Evolutionary conservation across 2,113 vertebrate genomes (phyloP).

Genomic region (Macrotis lagotis): DNA sequence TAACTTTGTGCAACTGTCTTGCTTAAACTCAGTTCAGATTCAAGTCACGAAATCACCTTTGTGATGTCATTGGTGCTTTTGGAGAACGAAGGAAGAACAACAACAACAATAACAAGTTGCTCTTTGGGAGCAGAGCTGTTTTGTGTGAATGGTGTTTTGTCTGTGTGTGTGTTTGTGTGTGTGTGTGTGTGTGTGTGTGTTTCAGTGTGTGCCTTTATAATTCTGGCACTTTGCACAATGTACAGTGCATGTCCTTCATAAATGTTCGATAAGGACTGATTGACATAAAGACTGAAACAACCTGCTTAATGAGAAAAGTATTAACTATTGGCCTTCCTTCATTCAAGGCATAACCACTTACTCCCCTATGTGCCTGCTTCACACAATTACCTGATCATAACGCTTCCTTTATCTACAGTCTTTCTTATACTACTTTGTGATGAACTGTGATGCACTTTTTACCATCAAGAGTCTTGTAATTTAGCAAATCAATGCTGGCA

Average conservation of each 20-base stretch:
- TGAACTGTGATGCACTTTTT: neutral
- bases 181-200: no score
- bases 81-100: neutral
- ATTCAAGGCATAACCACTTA: neutral
- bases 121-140: neutral
- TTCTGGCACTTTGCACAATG: neutral
- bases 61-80: neutral
- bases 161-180: no score
- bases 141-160: no score
- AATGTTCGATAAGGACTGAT: neutral
- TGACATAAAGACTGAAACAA: neutral
- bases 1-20: neutral
- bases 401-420: neutral
- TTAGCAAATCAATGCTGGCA: conserved; percentile 12
- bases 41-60: neutral
- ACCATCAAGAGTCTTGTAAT: neutral
- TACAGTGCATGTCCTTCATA: neutral
- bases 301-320: neutral
- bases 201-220: neutral
- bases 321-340: conserved; percentile 3
- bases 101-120: neutral
- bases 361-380: neutral
- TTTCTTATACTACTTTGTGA: neutral
- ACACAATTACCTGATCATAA: neutral
- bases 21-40: neutral